phyloP scores from a whole-genome alignment of 2,113 vertebrate genomes.

The Misgurnus anguillicaudatus region DNA sequence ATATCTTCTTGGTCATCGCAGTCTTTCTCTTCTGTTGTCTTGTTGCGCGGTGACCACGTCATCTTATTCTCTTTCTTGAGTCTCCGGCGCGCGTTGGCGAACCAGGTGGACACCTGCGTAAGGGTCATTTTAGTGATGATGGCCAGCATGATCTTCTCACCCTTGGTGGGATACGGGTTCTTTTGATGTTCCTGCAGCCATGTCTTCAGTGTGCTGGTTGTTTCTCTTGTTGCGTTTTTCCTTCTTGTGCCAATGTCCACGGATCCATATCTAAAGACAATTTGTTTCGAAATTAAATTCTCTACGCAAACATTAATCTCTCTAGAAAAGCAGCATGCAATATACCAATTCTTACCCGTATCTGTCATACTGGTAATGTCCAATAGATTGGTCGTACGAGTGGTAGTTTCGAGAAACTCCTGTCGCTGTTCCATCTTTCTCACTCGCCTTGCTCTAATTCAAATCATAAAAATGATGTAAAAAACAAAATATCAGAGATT shows the following conservation, averaged over 20 bases:
- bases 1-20: slow-evolving; percentile 80
- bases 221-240: slow-evolving; percentile 95
- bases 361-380: slow-evolving; percentile 92
- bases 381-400: slow-evolving; percentile 87
- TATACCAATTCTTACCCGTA: slow-evolving; percentile 69
- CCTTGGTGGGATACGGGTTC: slow-evolving; percentile 87
- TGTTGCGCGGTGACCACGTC: slow-evolving; percentile 91
- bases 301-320: background rate
- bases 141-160: slow-evolving; percentile 88
- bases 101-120: slow-evolving; percentile 90
- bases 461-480: background rate
- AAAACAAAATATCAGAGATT: too few species aligned
- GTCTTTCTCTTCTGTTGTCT: slow-evolving; percentile 86
- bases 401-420: slow-evolving; percentile 84
- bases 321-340: background rate
- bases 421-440: slow-evolving; percentile 82
- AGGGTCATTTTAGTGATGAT: slow-evolving; percentile 92
- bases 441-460: slow-evolving; percentile 82
- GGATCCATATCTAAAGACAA: slow-evolving; percentile 80
- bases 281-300: background rate
- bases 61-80: slow-evolving; percentile 93
- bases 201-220: slow-evolving; percentile 90
- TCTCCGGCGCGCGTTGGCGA: slow-evolving; percentile 88
- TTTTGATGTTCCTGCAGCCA: slow-evolving; percentile 91
- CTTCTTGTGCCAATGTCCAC: slow-evolving; percentile 87